Percentiles rank a stretch among this genome's conserved stretches.
These are phyloP conservation scores for Aythya baeri DNA, from an alignment of 2,113 vertebrate species.

Conservation along the genomic window DNA sequence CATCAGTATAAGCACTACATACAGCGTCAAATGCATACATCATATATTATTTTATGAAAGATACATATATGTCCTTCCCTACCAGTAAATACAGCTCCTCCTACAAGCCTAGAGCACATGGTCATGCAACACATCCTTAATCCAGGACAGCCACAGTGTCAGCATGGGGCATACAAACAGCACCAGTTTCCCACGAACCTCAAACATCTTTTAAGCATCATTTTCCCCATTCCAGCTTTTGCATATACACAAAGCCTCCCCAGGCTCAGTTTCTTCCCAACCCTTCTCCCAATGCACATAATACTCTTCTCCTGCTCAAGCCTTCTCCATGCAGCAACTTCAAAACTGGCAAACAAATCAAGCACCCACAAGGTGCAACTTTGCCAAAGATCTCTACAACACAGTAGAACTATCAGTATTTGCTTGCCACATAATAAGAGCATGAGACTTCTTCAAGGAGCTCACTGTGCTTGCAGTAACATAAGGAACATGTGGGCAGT, in stretches of 20 bases:
- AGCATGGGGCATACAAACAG: background rate
- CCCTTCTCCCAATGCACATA: background rate
- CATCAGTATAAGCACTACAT: too few relatives aligned
- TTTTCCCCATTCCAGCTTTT: background rate
- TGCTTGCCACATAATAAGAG: background rate
- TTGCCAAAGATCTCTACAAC: background rate
- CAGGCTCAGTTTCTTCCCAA: background rate
- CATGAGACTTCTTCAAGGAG: background rate
- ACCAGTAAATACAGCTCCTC: background rate
- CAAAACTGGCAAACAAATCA: background rate
- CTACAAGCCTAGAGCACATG: background rate
- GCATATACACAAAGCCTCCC: background rate
- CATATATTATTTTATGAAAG: background rate
- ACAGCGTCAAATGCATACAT: rapidly evolving
- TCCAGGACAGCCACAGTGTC: background rate
- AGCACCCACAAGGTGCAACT: background rate
- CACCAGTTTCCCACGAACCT: background rate
- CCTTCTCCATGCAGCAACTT: background rate
- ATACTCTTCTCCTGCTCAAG: background rate
- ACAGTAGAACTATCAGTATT: background rate
- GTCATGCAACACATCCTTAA: background rate
- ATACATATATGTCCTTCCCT: background rate
- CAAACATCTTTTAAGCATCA: background rate
- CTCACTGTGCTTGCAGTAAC: background rate
- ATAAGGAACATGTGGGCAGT: background rate